Evolutionary conservation across 2,113 vertebrate genomes (phyloP).

Genomic region (Colaptes auratus): DNA sequence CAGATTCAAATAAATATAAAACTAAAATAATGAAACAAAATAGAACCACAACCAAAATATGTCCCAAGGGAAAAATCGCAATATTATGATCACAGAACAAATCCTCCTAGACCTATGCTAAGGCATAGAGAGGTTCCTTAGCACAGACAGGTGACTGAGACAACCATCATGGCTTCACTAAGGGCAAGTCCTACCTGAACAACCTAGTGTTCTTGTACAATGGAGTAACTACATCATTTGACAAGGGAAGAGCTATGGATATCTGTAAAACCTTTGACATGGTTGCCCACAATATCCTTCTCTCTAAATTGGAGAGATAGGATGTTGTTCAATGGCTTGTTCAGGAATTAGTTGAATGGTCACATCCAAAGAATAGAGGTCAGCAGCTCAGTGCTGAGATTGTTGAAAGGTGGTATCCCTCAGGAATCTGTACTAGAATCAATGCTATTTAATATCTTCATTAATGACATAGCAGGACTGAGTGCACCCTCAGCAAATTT

Average conservation of each 20-base stretch:
- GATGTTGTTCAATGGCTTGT: neutral
- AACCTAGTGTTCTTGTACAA: no score
- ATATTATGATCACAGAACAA: neutral
- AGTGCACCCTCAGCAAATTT: neutral
- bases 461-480: no score
- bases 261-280: neutral
- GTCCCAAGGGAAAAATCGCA: neutral
- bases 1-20: neutral
- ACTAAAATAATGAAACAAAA: neutral
- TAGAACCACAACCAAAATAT: neutral
- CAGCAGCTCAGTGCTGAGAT: neutral
- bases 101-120: no score
- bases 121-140: no score
- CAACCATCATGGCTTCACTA: no score
- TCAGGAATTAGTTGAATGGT: neutral
- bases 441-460: neutral
- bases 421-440: neutral
- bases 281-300: neutral
- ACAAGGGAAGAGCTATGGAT: neutral
- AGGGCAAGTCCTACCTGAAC: no score
- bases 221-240: no score
- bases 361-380: neutral
- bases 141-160: no score
- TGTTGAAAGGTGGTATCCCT: neutral
- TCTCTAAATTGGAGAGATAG: neutral